Percentiles rank a stretch among this genome's conserved stretches.
phyloP scores from a whole-genome alignment of 2,888 invertebrate genomes.

The Xylota sylvarum region DNA sequence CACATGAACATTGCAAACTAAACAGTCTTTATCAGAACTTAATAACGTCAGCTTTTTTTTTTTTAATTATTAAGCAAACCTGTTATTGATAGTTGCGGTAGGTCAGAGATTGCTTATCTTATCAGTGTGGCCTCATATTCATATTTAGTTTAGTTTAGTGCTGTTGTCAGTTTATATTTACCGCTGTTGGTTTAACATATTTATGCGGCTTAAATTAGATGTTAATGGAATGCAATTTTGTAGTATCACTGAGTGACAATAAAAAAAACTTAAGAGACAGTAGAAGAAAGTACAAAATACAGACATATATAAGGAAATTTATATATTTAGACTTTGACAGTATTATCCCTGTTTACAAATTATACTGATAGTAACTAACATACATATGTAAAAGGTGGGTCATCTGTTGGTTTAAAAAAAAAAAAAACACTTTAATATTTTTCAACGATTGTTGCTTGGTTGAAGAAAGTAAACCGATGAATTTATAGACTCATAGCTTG shows the following conservation, averaged over 20 bases:
- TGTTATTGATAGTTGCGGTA: slow-evolving; percentile 36
- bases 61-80: neutral
- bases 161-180: neutral
- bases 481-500: no score
- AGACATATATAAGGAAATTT: no score
- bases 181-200: slow-evolving; percentile 18
- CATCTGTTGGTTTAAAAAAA: no score
- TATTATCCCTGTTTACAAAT: no score
- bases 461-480: no score
- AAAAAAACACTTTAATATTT: no score
- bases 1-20: neutral
- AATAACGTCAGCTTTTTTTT: slow-evolving; percentile 16
- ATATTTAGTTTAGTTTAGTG: neutral
- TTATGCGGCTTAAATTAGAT: neutral
- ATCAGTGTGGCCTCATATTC: slow-evolving; percentile 39
- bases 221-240: neutral
- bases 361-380: no score
- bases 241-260: neutral
- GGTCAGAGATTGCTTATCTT: slow-evolving; percentile 64
- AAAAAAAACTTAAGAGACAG: no score
- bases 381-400: no score
- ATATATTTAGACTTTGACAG: no score
- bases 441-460: no score
- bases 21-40: neutral
- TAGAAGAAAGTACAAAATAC: no score